Percentiles rank a stretch among this genome's conserved stretches.
Evolutionary conservation across 1,140 invertebrate species (phyloP).

Genomic region (Listronotus oregonensis): DNA sequence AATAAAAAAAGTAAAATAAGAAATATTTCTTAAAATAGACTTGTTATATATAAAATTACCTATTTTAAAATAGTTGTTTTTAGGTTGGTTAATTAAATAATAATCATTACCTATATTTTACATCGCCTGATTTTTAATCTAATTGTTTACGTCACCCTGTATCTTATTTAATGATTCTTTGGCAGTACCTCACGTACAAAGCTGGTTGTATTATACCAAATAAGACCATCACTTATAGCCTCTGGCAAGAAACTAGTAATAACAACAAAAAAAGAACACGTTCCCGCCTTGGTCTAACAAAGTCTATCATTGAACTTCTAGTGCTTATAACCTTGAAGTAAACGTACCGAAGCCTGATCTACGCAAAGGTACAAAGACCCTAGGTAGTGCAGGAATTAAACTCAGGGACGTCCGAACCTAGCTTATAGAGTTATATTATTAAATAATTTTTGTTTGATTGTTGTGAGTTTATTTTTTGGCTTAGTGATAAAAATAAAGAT

Average conservation of each 20-base stretch:
- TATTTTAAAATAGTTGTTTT: too few species aligned
- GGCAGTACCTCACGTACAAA: neutral
- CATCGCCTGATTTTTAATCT: too few species aligned
- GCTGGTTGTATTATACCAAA: conserved; percentile 25
- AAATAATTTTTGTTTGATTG: neutral
- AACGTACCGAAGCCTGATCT: conserved; percentile 34
- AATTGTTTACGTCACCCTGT: neutral
- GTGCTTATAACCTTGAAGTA: conserved; percentile 36
- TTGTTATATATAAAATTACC: too few species aligned
- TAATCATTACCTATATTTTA: too few species aligned
- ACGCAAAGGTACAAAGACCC: conserved; percentile 39
- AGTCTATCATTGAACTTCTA: conserved; percentile 40
- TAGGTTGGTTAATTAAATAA: too few species aligned
- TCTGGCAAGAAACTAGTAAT: conserved; percentile 9
- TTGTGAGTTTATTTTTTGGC: too few species aligned
- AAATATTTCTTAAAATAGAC: too few species aligned
- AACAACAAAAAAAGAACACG: conserved; percentile 28
- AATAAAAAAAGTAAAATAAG: too few species aligned
- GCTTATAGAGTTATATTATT: neutral
- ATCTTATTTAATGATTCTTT: conserved; percentile 1
- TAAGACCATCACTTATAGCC: conserved; percentile 26
- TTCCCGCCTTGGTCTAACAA: conserved; percentile 30
- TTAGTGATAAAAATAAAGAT: too few species aligned
- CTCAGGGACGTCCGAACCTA: conserved; percentile 10
- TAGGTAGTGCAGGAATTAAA: conserved; percentile 30